Evolutionary conservation across 1,140 invertebrate genomes (phyloP), one percentile per base, ranked within the genome.

Genomic region (Papilio polyxenes): DNA sequence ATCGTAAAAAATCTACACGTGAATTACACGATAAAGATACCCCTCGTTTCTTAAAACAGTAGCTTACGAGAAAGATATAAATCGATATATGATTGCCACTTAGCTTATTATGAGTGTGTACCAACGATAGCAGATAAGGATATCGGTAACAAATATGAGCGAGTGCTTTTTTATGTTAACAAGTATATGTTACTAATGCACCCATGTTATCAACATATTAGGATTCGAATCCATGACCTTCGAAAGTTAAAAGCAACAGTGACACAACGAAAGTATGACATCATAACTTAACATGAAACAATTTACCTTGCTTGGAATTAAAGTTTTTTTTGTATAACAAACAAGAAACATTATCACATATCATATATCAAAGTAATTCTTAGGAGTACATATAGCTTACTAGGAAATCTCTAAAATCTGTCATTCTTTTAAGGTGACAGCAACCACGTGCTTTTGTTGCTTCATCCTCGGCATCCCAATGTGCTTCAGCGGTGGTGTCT

Each of bases 401-500:
- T 31, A 31, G 5, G 20, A 10, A 20, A 80, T 69, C 23, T 77
- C 62, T 44, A 69, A 72, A 31, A 59, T 8, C 65, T 31, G 15
- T 53, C 79, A 37, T 65, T 84, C 49, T 81, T 89, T 89, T 23
- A 91, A 95, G 90, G 95, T 97, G 37, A 96, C 96, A 10, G 90
- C 96, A 1, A 91, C 89, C 37, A 96, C 96, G n/a, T 97, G 96
- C 87, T 85, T 95, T 9, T 80, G 90, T 8, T 96, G 96, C 82
- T 97, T 97, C 90, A 82, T 96, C n/a, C 90, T 96, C 37, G 96
- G 95, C 1, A 87, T 97, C 23, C 96, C 96, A 37, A 97, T 97
- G 96, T 96, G 96, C 85, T 96, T 96, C 87, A 94, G 95, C 82
- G 96, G 97, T 65, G 97, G 97, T 8, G 96, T 97, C 82, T 97